phyloP scores from a whole-genome alignment of 1,140 invertebrate genomes.

The Lethrus apterus region DNA sequence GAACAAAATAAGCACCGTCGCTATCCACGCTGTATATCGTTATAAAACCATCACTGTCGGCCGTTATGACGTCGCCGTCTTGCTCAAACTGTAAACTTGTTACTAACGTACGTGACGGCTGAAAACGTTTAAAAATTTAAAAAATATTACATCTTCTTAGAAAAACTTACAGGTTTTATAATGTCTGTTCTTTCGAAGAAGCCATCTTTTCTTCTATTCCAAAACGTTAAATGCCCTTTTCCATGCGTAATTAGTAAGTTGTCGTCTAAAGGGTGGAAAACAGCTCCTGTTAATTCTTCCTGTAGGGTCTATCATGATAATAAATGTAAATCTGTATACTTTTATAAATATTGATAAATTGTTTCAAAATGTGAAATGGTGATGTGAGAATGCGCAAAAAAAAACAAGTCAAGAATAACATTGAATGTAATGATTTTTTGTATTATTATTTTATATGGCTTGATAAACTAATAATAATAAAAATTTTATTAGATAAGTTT shows the following conservation, averaged over 20 bases:
- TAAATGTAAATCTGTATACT: neutral
- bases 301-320: conserved; percentile 60
- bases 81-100: conserved; percentile 86
- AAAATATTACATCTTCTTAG: neutral
- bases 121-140: conserved; percentile 25
- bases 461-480: too few species aligned
- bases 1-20: conserved; percentile 78
- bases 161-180: conserved; percentile 62
- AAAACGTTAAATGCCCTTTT: conserved; percentile 86
- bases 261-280: conserved; percentile 89
- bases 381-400: conserved; percentile 1
- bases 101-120: conserved; percentile 72
- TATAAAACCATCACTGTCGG: conserved; percentile 90
- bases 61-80: conserved; percentile 88
- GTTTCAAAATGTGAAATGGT: neutral
- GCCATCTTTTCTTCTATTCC: conserved; percentile 82
- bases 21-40: conserved; percentile 87
- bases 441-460: too few species aligned
- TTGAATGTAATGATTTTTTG: too few species aligned
- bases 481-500: too few species aligned
- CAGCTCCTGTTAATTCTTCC: conserved; percentile 81
- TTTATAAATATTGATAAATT: too few species aligned
- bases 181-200: conserved; percentile 84
- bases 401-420: too few species aligned
- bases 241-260: conserved; percentile 90